These are phyloP conservation scores for Leptinotarsa juncta DNA, from an alignment of 2,888 invertebrate genomes.

Conservation along the genomic window DNA sequence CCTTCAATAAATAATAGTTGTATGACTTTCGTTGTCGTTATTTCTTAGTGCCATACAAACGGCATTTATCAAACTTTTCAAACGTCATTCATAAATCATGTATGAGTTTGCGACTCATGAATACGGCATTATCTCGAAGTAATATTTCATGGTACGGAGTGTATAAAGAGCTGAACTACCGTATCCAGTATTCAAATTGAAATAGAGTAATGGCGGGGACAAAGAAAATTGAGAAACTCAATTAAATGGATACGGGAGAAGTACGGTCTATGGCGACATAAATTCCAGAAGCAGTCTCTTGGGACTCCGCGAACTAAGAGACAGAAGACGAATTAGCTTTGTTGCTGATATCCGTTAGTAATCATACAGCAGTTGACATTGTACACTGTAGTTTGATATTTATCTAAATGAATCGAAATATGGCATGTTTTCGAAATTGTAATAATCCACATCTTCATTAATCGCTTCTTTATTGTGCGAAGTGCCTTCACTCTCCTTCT, in stretches of 20 bases:
- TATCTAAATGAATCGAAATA: too few relatives aligned
- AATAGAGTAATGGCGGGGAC: conserved; percentile 11
- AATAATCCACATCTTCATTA: too few relatives aligned
- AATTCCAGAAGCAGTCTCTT: not conserved
- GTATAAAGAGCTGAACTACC: conserved; percentile 6
- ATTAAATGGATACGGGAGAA: conserved; percentile 10
- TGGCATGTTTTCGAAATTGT: too few relatives aligned
- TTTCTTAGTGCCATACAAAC: conserved; percentile 8
- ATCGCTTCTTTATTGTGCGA: too few relatives aligned
- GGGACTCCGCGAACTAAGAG: not conserved
- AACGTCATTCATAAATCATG: conserved; percentile 34
- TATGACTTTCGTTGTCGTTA: conserved; percentile 3
- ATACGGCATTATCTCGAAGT: conserved; percentile 21
- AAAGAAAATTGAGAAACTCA: conserved; percentile 17
- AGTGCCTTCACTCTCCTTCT: too few relatives aligned
- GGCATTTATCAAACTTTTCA: conserved; percentile 35
- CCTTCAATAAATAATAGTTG: conserved; percentile 2
- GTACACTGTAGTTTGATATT: not conserved
- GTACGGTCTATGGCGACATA: not conserved
- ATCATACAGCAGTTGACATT: not conserved
- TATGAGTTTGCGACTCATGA: conserved; percentile 30
- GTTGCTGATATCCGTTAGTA: not conserved
- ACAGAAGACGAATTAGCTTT: conserved; percentile 6
- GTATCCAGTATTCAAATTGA: conserved; percentile 12
- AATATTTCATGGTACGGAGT: conserved; percentile 5